phyloP scores from a whole-genome alignment of 2,888 invertebrate species.

The Ptilodon capucinus region DNA sequence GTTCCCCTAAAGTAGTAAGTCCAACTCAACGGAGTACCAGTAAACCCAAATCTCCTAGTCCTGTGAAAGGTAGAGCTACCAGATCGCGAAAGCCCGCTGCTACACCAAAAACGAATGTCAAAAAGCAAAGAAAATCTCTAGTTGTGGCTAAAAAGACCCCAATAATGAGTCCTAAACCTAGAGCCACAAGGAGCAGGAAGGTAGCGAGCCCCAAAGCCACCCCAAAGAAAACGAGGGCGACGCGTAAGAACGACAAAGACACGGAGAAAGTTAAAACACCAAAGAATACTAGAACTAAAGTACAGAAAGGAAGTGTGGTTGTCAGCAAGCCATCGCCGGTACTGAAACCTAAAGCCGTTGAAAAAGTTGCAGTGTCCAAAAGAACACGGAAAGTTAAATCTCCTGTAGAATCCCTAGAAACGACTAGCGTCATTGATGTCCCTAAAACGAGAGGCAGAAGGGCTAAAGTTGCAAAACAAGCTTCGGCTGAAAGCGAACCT shows the following conservation, averaged over 20 bases:
- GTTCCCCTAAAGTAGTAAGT: background rate
- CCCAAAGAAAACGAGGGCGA: slow-evolving; percentile 32
- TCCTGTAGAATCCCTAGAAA: slow-evolving; percentile 15
- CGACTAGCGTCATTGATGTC: slow-evolving; percentile 10
- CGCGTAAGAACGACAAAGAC: slow-evolving; percentile 18
- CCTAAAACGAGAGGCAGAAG: slow-evolving; percentile 25
- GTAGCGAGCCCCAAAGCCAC: slow-evolving; percentile 17
- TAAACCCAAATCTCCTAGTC: slow-evolving; percentile 2
- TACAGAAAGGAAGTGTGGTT: slow-evolving; percentile 34
- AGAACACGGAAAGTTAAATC: slow-evolving; percentile 34
- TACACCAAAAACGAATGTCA: slow-evolving; percentile 18
- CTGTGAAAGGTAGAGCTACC: slow-evolving; percentile 21
- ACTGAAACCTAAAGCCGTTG: slow-evolving; percentile 37
- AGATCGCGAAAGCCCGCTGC: slow-evolving; percentile 25
- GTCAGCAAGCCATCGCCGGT: slow-evolving; percentile 49
- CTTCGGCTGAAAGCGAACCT: slow-evolving; percentile 7
- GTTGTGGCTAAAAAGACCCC: slow-evolving; percentile 56
- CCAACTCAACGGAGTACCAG: slow-evolving; percentile 2
- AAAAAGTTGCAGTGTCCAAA: slow-evolving; percentile 13
- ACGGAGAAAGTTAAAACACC: slow-evolving; percentile 37
- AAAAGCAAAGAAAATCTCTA: slow-evolving; percentile 42
- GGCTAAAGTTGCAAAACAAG: slow-evolving; percentile 9
- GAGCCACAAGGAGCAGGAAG: slow-evolving; percentile 17
- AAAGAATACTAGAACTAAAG: slow-evolving; percentile 43
- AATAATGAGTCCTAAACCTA: slow-evolving; percentile 35